Conservation (phyloP, 2,113 vertebrate genomes). For the Coturnix japonica region DNA sequence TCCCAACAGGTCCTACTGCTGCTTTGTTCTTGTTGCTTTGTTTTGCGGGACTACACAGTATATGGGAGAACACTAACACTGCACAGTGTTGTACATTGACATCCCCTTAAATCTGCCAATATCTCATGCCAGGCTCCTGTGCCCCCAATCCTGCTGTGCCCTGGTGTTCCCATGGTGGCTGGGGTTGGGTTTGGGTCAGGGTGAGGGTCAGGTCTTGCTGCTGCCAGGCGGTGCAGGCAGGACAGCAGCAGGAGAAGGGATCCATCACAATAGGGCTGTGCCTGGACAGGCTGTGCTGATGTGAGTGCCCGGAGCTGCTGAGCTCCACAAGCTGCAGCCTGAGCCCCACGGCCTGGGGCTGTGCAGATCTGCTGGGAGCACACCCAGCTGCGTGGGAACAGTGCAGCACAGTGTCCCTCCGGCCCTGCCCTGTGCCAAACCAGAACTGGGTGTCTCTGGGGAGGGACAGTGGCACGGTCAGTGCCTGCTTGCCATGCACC, state of each 20-base stretch:
- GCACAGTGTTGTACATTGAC: neutral
- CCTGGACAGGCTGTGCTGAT: conserved; percentile 34
- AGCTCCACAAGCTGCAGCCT: conserved; percentile 27
- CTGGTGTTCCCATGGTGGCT: neutral
- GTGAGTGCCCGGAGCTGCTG: neutral
- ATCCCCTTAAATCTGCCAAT: neutral
- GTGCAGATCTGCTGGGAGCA: neutral
- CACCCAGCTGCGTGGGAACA: neutral
- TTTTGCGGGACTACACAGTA: neutral
- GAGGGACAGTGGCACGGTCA: accelerated
- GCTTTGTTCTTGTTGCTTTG: neutral
- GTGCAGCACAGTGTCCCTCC: accelerated
- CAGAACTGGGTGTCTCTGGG: neutral
- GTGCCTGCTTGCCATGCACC: accelerated
- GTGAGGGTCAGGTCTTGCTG: neutral
- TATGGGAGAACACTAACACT: neutral
- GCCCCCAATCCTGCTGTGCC: neutral
- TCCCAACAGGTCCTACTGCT: conserved; percentile 12
- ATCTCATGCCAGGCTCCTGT: accelerated
- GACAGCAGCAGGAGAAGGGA: neutral
- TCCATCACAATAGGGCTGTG: neutral
- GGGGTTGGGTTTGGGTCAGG: neutral
- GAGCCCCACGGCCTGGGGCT: neutral
- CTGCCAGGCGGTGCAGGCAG: neutral
- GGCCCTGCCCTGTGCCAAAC: accelerated